phyloP scores from a whole-genome alignment of 2,888 invertebrate genomes.

The Amphipoea lucens region DNA sequence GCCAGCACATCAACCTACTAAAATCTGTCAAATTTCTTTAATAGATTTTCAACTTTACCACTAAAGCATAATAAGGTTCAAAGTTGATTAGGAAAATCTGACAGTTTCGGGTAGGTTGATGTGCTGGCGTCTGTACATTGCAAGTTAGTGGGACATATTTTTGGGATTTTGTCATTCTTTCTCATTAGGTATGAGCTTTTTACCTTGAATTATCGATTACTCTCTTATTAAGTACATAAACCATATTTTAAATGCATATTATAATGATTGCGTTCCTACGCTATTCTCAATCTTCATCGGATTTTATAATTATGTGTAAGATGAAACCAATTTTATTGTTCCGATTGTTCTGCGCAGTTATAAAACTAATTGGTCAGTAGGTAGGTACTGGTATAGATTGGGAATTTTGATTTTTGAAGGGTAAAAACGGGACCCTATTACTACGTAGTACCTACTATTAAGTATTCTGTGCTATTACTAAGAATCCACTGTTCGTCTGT shows the following conservation, averaged over 20 bases:
- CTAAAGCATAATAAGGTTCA: too few relatives aligned
- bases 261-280: neutral
- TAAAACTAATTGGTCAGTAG: neutral
- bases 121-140: neutral
- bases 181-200: neutral
- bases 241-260: neutral
- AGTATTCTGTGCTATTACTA: too few relatives aligned
- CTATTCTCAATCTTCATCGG: neutral
- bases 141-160: neutral
- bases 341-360: neutral
- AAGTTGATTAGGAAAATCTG: too few relatives aligned
- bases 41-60: too few relatives aligned
- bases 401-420: neutral
- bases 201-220: conserved; percentile 2
- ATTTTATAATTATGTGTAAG: neutral
- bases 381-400: neutral
- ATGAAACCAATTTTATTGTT: conserved; percentile 12
- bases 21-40: too few relatives aligned
- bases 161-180: neutral
- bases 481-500: too few relatives aligned
- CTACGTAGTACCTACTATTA: too few relatives aligned
- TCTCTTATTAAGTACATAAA: neutral
- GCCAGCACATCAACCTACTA: too few relatives aligned
- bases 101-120: too few relatives aligned
- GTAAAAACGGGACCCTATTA: too few relatives aligned